Percentiles rank a stretch among this genome's conserved stretches.
These are phyloP conservation scores for Cosmopolites sordidus DNA, from an alignment of 2,888 invertebrate genomes.

Conservation along the genomic window DNA sequence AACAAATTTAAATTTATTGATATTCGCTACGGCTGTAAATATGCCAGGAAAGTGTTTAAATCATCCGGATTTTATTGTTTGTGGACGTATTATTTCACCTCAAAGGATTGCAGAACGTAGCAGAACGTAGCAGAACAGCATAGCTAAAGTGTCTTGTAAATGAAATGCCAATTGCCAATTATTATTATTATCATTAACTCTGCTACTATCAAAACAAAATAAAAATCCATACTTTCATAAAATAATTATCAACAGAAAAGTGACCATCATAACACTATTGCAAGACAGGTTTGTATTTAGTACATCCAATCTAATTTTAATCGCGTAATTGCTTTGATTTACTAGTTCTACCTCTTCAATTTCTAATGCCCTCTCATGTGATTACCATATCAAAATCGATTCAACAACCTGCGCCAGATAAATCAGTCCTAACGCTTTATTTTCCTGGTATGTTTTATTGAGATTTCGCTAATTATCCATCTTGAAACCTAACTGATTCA, in stretches of 20 bases:
- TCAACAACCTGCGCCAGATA: slow-evolving; percentile 17
- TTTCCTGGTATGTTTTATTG: slow-evolving; percentile 13
- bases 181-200: too few species aligned
- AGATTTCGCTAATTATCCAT: slow-evolving; percentile 16
- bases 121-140: too few species aligned
- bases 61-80: too few species aligned
- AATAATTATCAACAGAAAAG: neutral
- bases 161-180: too few species aligned
- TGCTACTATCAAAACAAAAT: too few species aligned
- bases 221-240: neutral
- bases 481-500: neutral
- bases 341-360: slow-evolving; percentile 1
- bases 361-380: slow-evolving; percentile 7
- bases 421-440: slow-evolving; percentile 10
- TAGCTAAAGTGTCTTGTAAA: too few species aligned
- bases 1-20: too few species aligned
- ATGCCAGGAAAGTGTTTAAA: too few species aligned
- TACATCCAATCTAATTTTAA: slow-evolving; percentile 1
- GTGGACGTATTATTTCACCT: too few species aligned
- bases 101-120: too few species aligned
- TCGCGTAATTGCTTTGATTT: slow-evolving; percentile 4
- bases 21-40: too few species aligned
- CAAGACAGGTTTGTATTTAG: neutral
- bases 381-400: slow-evolving; percentile 17
- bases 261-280: neutral